Evolutionary conservation across 1,140 invertebrate genomes (phyloP).

Genomic region (Apis cerana): DNA sequence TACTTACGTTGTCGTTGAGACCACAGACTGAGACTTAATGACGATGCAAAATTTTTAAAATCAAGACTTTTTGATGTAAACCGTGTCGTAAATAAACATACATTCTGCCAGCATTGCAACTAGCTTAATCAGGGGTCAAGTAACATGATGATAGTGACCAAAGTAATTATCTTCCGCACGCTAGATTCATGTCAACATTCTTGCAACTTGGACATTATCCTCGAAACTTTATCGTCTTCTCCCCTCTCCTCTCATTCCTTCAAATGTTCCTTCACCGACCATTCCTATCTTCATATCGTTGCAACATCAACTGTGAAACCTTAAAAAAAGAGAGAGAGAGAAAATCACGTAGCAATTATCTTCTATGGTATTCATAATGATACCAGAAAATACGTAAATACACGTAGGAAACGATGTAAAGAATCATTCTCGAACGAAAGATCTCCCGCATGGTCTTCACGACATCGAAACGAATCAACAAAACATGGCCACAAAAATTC

Average conservation of each 20-base stretch:
- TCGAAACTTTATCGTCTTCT: neutral
- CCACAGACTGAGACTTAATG: no score
- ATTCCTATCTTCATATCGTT: neutral
- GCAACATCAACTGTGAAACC: accelerated
- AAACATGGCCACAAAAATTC: slow-evolving; percentile 8
- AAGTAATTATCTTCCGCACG: neutral
- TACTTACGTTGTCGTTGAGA: no score
- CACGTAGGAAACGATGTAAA: neutral
- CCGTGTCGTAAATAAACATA: no score
- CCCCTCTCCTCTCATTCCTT: neutral
- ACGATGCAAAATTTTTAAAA: no score
- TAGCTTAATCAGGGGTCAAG: no score
- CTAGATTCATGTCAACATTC: neutral
- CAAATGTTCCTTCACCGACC: neutral
- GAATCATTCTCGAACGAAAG: neutral
- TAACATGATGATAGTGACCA: no score
- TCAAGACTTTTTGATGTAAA: no score
- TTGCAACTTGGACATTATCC: neutral
- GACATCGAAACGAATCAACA: neutral
- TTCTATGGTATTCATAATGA: neutral
- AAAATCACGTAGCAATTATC: neutral
- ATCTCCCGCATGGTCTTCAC: neutral
- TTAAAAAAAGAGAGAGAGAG: neutral
- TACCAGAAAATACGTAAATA: neutral
- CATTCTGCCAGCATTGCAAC: no score